Conservation (phyloP, 2,797 vertebrate species). For the Dendrocincla tyrannina region DNA sequence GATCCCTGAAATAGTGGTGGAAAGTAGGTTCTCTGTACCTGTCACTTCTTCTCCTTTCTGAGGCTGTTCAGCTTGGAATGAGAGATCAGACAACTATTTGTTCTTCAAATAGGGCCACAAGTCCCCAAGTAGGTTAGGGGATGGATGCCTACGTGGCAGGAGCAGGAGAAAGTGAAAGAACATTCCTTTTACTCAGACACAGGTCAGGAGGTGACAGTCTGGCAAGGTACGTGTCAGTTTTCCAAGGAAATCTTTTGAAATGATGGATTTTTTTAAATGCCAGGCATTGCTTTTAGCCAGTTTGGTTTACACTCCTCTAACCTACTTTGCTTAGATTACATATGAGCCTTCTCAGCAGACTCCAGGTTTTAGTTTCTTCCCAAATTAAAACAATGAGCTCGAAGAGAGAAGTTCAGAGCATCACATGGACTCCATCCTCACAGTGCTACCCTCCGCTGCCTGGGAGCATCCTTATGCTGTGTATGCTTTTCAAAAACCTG, state of each 20-base stretch:
- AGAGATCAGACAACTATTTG: not conserved
- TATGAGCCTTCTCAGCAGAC: not conserved
- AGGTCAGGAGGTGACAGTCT: not conserved
- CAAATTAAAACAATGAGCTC: not conserved
- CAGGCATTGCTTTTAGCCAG: not conserved
- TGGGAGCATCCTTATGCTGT: not conserved
- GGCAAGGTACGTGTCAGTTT: not conserved
- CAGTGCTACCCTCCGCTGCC: too few relatives aligned
- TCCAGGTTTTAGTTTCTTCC: not conserved
- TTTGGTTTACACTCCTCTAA: not conserved
- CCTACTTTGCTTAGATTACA: not conserved
- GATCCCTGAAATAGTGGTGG: not conserved
- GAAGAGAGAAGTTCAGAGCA: not conserved
- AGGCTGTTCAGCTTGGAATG: not conserved
- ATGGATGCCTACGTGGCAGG: not conserved
- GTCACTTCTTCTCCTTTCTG: not conserved
- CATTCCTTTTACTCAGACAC: not conserved
- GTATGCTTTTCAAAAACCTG: not conserved
- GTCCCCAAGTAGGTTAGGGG: not conserved
- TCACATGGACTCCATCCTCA: rapidly evolving
- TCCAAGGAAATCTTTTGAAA: not conserved
- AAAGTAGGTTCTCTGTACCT: not conserved
- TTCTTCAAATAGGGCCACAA: not conserved
- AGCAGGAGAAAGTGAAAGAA: not conserved
- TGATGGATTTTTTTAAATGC: rapidly evolving